Evolutionary conservation across 2,113 vertebrate genomes (phyloP).

Genomic region (Oncorhynchus clarkii): DNA sequence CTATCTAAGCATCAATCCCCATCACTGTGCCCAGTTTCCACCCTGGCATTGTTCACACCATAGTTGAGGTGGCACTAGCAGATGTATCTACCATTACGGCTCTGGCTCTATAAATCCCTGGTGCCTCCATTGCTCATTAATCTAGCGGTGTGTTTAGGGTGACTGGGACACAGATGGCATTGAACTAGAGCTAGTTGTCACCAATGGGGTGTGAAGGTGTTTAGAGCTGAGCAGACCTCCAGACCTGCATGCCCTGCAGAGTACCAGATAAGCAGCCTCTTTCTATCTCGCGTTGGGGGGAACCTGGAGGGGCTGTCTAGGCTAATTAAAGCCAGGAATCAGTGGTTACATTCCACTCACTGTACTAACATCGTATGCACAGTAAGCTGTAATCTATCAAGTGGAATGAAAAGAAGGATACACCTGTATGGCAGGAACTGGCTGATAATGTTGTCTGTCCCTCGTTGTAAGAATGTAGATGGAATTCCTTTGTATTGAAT

Average conservation of each 20-base stretch:
- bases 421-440: no score
- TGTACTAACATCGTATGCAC: background rate
- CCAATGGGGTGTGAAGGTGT: constrained; percentile 22
- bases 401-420: no score
- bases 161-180: constrained; percentile 21
- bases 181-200: constrained; percentile 1
- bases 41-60: background rate
- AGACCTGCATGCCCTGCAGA: background rate
- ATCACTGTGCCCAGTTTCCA: background rate
- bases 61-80: constrained; percentile 1
- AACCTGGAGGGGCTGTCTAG: background rate
- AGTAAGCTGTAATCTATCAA: no score
- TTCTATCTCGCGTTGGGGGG: background rate
- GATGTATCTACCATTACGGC: background rate
- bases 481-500: no score
- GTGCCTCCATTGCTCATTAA: constrained; percentile 6
- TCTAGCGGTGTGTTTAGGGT: constrained; percentile 15
- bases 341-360: background rate
- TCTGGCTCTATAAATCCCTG: background rate
- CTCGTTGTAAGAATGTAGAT: no score
- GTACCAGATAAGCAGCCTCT: background rate
- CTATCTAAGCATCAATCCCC: background rate
- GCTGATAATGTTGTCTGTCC: no score
- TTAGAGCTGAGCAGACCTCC: constrained; percentile 1
- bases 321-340: constrained; percentile 2